Conservation (phyloP, 2,888 invertebrate genomes). For the Dendrolimus pini region DNA sequence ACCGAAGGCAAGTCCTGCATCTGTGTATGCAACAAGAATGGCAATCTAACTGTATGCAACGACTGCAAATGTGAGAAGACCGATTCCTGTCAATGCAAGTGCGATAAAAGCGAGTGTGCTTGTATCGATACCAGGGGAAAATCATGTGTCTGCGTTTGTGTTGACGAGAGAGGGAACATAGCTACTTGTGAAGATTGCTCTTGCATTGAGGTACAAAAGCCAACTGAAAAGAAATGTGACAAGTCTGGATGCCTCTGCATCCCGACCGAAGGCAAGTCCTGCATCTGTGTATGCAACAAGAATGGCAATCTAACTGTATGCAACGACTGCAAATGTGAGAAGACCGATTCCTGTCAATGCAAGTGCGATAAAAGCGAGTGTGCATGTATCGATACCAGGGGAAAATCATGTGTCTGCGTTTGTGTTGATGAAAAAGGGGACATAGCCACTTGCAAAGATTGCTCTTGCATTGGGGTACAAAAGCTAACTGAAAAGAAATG, state of each 20-base stretch:
- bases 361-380: conserved; percentile 21
- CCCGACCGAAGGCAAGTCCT: conserved; percentile 2
- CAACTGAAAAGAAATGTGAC: not conserved
- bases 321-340: not conserved
- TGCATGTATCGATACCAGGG: conserved; percentile 16
- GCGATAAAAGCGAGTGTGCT: conserved; percentile 17
- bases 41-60: not conserved
- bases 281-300: not conserved
- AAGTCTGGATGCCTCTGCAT: not conserved
- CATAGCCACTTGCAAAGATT: conserved; percentile 9
- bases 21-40: not conserved
- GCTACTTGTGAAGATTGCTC: conserved; percentile 8
- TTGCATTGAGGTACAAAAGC: not conserved
- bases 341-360: conserved; percentile 6
- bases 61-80: not conserved
- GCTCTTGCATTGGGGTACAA: not conserved
- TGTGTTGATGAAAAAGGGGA: conserved; percentile 11
- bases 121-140: conserved; percentile 19
- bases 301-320: not conserved
- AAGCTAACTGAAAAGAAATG: conserved; percentile 5
- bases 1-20: conserved; percentile 3
- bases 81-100: conserved; percentile 12
- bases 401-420: conserved; percentile 17
- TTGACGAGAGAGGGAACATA: conserved; percentile 10
- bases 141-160: conserved; percentile 15